These are phyloP conservation scores for Uropetala carovei DNA, from an alignment of 2,888 invertebrate species.

Conservation along the genomic window DNA sequence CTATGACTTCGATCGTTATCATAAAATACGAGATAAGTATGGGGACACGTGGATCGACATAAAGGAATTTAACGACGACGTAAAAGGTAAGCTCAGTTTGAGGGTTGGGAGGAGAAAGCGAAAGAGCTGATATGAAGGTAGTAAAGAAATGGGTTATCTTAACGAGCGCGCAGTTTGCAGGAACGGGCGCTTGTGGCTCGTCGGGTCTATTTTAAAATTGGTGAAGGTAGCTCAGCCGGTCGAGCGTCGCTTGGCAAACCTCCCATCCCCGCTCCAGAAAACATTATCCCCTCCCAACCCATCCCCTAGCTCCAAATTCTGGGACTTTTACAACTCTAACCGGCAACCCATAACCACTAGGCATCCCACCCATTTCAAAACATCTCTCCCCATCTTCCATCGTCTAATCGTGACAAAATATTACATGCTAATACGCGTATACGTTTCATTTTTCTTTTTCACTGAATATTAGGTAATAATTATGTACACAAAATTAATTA, in stretches of 20 bases:
- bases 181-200: neutral
- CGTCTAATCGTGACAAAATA: no score
- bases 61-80: no score
- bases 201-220: slow-evolving; percentile 3
- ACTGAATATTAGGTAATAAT: no score
- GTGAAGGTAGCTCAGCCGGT: slow-evolving; percentile 35
- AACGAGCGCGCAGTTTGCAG: neutral
- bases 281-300: neutral
- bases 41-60: no score
- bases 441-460: no score
- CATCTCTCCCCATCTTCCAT: no score
- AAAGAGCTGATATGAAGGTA: neutral
- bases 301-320: neutral
- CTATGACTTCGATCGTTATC: no score
- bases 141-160: neutral
- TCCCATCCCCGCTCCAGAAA: slow-evolving; percentile 12
- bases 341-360: neutral
- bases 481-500: no score
- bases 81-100: no score
- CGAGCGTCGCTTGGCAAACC: neutral
- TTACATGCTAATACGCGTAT: no score
- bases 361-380: neutral
- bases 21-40: no score
- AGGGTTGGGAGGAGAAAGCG: no score
- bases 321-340: neutral